phyloP scores from a whole-genome alignment of 2,113 vertebrate species.

The Siphamia tubifer region DNA sequence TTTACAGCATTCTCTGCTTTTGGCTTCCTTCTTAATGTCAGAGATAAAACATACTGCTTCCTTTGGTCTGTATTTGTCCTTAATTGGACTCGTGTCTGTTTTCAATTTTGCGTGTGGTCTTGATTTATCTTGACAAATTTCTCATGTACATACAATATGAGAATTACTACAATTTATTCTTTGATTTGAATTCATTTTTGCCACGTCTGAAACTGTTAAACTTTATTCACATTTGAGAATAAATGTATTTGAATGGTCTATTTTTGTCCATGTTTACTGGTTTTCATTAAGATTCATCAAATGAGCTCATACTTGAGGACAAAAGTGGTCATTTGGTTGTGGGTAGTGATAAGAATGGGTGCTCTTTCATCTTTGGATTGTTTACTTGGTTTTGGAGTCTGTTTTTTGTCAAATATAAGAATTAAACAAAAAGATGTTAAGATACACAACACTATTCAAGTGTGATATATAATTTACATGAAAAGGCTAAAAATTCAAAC shows the following conservation, averaged over 20 bases:
- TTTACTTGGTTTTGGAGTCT: not conserved
- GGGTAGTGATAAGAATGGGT: not conserved
- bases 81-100: too few relatives aligned
- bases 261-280: not conserved
- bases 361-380: not conserved
- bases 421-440: too few relatives aligned
- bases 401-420: too few relatives aligned
- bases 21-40: not conserved
- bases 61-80: not conserved
- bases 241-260: not conserved
- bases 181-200: not conserved
- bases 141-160: constrained; percentile 50
- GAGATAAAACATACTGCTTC: not conserved
- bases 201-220: not conserved
- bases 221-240: not conserved
- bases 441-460: too few relatives aligned
- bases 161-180: constrained; percentile 21
- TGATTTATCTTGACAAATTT: not conserved
- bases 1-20: not conserved
- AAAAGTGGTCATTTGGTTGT: not conserved
- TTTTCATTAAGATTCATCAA: not conserved
- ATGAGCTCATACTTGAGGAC: not conserved
- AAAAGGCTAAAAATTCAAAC: too few relatives aligned
- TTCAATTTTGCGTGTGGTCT: constrained; percentile 6
- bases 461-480: too few relatives aligned